Percentiles rank a stretch among this genome's conserved stretches.
Conservation (phyloP, 2,797 vertebrate genomes). For the Prunella strophiata region DNA sequence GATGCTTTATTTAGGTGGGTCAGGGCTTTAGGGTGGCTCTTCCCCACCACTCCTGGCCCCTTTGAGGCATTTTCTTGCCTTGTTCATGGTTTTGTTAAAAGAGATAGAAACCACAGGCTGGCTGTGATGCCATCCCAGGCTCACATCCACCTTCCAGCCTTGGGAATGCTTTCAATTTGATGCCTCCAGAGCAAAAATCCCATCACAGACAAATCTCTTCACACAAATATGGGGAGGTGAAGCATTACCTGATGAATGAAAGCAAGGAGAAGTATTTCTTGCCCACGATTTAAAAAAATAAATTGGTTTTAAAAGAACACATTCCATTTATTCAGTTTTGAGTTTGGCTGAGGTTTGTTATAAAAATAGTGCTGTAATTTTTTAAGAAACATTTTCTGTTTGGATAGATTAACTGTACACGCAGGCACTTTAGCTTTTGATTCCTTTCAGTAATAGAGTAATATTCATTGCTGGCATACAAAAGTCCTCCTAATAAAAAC, state of each 20-base stretch:
- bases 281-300: constrained; percentile 33
- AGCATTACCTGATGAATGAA: constrained; percentile 53
- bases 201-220: background rate
- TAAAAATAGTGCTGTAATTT: constrained; percentile 61
- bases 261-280: constrained; percentile 49
- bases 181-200: background rate
- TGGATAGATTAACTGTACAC: constrained; percentile 71
- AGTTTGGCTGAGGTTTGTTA: constrained; percentile 64
- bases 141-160: background rate
- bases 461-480: constrained; percentile 52
- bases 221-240: background rate
- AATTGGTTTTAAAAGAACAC: constrained; percentile 40
- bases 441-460: constrained; percentile 62
- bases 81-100: background rate
- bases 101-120: background rate
- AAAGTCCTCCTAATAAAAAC: constrained; percentile 37
- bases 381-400: constrained; percentile 72
- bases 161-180: background rate
- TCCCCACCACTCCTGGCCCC: background rate
- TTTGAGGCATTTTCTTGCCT: background rate
- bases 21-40: background rate
- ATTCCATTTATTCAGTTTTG: constrained; percentile 58
- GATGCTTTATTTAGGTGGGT: background rate
- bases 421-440: constrained; percentile 71
- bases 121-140: background rate